Percentiles rank a stretch among this genome's conserved stretches.
phyloP scores from a whole-genome alignment of 2,113 vertebrate species.

The Cygnus buccinator region DNA sequence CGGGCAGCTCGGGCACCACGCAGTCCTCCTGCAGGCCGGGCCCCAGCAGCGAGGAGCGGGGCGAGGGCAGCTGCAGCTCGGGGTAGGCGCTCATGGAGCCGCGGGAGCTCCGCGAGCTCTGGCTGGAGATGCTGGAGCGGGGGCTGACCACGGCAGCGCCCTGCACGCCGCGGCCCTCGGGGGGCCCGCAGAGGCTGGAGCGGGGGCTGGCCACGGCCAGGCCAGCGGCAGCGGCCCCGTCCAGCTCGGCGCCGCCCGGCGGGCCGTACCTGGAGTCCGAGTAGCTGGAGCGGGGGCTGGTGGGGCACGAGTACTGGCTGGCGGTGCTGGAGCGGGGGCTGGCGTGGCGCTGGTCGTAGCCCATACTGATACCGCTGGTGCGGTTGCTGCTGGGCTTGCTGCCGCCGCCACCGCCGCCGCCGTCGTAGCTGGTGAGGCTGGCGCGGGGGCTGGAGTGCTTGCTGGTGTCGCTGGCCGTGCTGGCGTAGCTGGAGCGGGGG shows the following conservation, averaged over 20 bases:
- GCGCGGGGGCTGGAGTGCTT: slow-evolving; percentile 90
- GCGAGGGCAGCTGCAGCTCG: slow-evolving; percentile 86
- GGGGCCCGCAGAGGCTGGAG: slow-evolving; percentile 86
- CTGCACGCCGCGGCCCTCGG: slow-evolving; percentile 78
- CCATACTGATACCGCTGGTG: slow-evolving; percentile 97
- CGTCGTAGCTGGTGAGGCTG: slow-evolving; percentile 89
- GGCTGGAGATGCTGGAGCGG: slow-evolving; percentile 91
- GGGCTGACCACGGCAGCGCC: slow-evolving; percentile 80
- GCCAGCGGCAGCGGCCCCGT: slow-evolving; percentile 34
- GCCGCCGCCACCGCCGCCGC: slow-evolving; percentile 71
- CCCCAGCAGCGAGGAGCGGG: slow-evolving; percentile 84
- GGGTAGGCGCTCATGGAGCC: slow-evolving; percentile 89
- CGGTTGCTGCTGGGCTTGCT: slow-evolving; percentile 90
- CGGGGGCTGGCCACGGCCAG: slow-evolving; percentile 81
- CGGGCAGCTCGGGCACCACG: slow-evolving; percentile 78
- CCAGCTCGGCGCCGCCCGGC: slow-evolving; percentile 70
- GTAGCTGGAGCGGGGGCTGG: slow-evolving; percentile 85
- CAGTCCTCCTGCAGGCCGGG: slow-evolving; percentile 78
- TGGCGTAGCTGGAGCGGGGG: slow-evolving; percentile 89
- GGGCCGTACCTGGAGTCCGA: slow-evolving; percentile 80
- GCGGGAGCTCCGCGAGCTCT: slow-evolving; percentile 89
- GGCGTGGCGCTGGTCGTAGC: slow-evolving; percentile 92
- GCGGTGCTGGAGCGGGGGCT: slow-evolving; percentile 91
- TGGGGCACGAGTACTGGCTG: slow-evolving; percentile 86
- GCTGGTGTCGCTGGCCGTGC: slow-evolving; percentile 91